Base-by-base conservation (phyloP, 2,888 invertebrate genomes). In the Emmelina monodactyla region DNA sequence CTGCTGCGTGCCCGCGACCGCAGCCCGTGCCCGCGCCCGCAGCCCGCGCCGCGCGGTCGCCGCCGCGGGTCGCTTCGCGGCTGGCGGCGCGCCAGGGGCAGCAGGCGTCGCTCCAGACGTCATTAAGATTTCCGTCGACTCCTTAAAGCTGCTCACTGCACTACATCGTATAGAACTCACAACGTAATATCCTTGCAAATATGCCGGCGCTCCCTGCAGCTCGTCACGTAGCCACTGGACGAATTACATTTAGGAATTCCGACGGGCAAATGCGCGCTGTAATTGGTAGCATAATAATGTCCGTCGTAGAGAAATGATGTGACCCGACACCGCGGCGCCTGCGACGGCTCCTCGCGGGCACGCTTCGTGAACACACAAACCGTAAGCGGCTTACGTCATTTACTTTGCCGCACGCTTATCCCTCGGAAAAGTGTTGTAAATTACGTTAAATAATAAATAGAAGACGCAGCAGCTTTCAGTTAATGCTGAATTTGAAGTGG, bases 261-360 rank as follows among this genome's bases (percentile, higher is more conserved):
- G 46, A 49, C 49, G 39, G 39, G 40, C 44, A 53, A 55, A 49
- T 50, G 49, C 51, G 53, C 50, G 53, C 50, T 49, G 50, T 58
- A 54, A 59, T 58, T 58, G 47, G 48, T 42, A 49, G 54, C 56
- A 55, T 65, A 60, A 63, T 55, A 60, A 51, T 57, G 51, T 46
- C 51, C 54, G 57, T 50, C 50, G 60, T 52, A 46, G 47, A 48
- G 40, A 25, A n/a, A 11, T 11, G 25, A 11, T 25, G 25, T 11
- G 25, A 25, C 4, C n/a, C 25, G n/a, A 3, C 25, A 25, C n/a
- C 3, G 6, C 6, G 4, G 6, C 4, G 25, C 3, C 3, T 25
- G 9, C 9, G 3, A 4, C 25, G n/a, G n/a, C 6, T 7, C 6
- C 25, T n/a, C 25, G 25, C 3, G 25, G 11, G 25, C 25, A 11